Evolutionary conservation across 2,113 vertebrate genomes (phyloP).

Genomic region (Ornithorhynchus anatinus): DNA sequence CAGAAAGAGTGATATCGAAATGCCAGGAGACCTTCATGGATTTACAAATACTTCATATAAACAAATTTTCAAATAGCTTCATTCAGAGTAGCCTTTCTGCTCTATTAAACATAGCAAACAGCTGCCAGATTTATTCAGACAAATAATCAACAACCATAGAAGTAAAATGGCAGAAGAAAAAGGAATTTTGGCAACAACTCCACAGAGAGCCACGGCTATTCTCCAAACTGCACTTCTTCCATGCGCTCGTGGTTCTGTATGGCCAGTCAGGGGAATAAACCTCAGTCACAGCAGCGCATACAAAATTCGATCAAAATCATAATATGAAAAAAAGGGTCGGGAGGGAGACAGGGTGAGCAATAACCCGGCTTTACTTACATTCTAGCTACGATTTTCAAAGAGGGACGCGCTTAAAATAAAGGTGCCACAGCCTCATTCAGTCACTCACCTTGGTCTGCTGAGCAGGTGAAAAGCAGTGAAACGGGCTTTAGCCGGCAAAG

Average conservation of each 20-base stretch:
- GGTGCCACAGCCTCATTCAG: slow-evolving; percentile 42
- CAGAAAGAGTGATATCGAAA: slow-evolving; percentile 83
- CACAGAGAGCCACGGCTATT: slow-evolving; percentile 74
- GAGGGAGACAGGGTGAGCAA: slow-evolving; percentile 5
- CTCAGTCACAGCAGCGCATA: slow-evolving; percentile 67
- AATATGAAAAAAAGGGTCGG: slow-evolving; percentile 44
- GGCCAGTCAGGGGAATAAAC: slow-evolving; percentile 79
- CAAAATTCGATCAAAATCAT: slow-evolving; percentile 70
- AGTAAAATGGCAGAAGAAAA: slow-evolving; percentile 85
- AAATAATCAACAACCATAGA: slow-evolving; percentile 98
- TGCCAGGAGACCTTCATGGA: slow-evolving; percentile 89
- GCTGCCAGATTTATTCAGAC: slow-evolving; percentile 99
- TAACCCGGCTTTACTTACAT: slow-evolving; percentile 33
- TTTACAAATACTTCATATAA: slow-evolving; percentile 99
- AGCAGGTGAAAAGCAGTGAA: slow-evolving; percentile 72
- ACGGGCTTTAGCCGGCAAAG: slow-evolving; percentile 80
- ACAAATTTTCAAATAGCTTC: slow-evolving; percentile 98
- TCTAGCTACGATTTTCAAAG: slow-evolving; percentile 36
- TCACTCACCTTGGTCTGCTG: slow-evolving; percentile 78
- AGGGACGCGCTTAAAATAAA: slow-evolving; percentile 40
- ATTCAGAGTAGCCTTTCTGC: slow-evolving; percentile 98
- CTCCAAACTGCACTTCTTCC: slow-evolving; percentile 76
- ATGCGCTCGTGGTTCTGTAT: slow-evolving; percentile 83
- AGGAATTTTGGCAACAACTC: slow-evolving; percentile 84
- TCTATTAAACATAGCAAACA: slow-evolving; percentile 99